These are phyloP conservation scores for Grantiella picta DNA, from an alignment of 2,113 vertebrate genomes.

Conservation along the genomic window DNA sequence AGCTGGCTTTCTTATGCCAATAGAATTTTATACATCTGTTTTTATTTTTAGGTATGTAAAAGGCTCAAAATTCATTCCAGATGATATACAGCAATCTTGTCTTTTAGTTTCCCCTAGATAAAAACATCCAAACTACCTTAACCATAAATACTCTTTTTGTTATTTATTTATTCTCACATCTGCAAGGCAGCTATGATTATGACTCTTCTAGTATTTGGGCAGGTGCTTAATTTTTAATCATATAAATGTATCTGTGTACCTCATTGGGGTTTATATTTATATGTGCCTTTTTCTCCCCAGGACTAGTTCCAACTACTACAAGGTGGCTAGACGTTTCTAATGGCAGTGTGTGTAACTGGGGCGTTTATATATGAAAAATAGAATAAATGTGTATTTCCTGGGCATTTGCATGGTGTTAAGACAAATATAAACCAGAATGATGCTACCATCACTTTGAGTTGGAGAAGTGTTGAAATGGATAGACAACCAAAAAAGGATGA, in stretches of 20 bases:
- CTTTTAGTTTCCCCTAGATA: not conserved
- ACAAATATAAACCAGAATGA: not conserved
- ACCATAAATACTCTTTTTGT: not conserved
- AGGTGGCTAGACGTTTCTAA: not conserved
- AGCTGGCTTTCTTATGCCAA: not conserved
- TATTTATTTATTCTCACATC: not conserved
- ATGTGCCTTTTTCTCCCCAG: not conserved
- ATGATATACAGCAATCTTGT: not conserved
- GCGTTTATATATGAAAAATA: not conserved
- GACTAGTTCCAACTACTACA: not conserved
- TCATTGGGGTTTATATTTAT: not conserved
- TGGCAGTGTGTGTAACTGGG: not conserved
- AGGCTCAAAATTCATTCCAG: conserved; percentile 30
- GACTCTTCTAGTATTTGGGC: not conserved
- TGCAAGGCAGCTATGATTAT: not conserved
- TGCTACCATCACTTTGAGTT: not conserved
- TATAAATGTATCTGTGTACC: not conserved
- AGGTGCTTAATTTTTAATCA: not conserved
- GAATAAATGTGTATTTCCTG: not conserved
- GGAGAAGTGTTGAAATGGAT: not conserved
- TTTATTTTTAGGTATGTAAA: conserved; percentile 28
- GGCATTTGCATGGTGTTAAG: not conserved
- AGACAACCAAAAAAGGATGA: not conserved
- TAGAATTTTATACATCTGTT: conserved; percentile 5
- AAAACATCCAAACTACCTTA: not conserved